Percentiles rank a stretch among this genome's conserved stretches.
These are phyloP conservation scores for Cottoperca gobio DNA, from an alignment of 2,797 vertebrate genomes.

Conservation along the genomic window DNA sequence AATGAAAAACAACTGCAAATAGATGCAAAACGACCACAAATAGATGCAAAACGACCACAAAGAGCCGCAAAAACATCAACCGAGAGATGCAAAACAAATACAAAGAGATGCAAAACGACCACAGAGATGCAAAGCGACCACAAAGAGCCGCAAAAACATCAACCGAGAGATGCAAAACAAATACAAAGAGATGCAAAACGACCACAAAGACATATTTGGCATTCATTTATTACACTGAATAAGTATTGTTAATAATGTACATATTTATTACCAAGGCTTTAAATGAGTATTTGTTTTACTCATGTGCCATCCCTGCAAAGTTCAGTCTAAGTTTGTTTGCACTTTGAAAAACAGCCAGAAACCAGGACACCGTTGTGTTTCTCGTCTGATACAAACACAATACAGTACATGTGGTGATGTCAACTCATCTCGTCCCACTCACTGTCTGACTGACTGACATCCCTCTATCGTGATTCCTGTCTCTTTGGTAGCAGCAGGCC, in stretches of 20 bases:
- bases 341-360: slow-evolving; percentile 32
- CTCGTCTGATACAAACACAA: slow-evolving; percentile 57
- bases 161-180: not conserved
- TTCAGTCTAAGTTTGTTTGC: slow-evolving; percentile 20
- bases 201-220: not conserved
- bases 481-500: slow-evolving; percentile 38
- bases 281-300: not conserved
- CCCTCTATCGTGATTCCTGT: slow-evolving; percentile 42
- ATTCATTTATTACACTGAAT: not conserved
- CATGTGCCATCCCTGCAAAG: not conserved
- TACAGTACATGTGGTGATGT: slow-evolving; percentile 58
- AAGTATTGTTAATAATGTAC: slow-evolving; percentile 1
- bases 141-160: not conserved
- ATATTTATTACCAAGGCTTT: not conserved
- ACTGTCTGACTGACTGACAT: slow-evolving; percentile 63
- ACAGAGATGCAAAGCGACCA: not conserved
- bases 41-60: not conserved
- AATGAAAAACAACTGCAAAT: not conserved
- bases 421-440: slow-evolving; percentile 60
- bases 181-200: not conserved
- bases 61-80: not conserved
- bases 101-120: too few species aligned
- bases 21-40: too few species aligned
- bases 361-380: slow-evolving; percentile 42
- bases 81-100: not conserved